Percentiles rank a stretch among this genome's conserved stretches.
phyloP scores from a whole-genome alignment of 92 coral and sea anemone species.

The Porites rus region DNA sequence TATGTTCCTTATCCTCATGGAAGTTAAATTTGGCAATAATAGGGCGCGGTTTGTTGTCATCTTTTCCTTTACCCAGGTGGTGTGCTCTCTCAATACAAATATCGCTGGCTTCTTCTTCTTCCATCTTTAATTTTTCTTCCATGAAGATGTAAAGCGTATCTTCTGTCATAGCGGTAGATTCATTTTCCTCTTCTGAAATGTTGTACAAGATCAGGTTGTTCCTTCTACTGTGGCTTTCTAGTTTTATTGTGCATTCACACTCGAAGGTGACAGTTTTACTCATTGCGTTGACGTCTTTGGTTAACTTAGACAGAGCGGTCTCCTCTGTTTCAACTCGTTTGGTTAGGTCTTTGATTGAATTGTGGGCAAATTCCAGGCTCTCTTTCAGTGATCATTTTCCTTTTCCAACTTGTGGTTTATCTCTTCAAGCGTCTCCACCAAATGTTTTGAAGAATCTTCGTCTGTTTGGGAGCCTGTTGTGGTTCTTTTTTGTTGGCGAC shows the following conservation, averaged over 20 bases:
- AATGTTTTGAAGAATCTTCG: not conserved
- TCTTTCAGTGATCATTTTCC: constrained; percentile 22
- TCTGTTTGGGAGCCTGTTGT: constrained; percentile 35
- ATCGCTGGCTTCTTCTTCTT: constrained; percentile 18
- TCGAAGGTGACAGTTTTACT: constrained; percentile 2
- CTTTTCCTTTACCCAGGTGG: constrained; percentile 17
- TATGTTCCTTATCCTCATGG: constrained; percentile 10
- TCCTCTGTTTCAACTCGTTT: not conserved
- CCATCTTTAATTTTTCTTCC: constrained; percentile 23
- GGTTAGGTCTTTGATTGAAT: constrained; percentile 16
- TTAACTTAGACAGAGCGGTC: not conserved
- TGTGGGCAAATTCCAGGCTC: constrained; percentile 38
- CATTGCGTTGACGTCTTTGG: constrained; percentile 13
- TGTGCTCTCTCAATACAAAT: constrained; percentile 40
- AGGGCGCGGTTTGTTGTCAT: constrained; percentile 22
- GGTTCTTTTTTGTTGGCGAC: constrained; percentile 4
- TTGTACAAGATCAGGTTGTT: constrained; percentile 33
- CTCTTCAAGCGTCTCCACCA: constrained; percentile 32
- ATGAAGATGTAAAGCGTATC: not conserved
- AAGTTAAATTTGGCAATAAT: constrained; percentile 31
- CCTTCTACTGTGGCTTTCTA: constrained; percentile 47
- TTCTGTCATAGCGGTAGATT: constrained; percentile 12
- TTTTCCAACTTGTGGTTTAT: constrained; percentile 36
- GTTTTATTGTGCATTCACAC: constrained; percentile 4
- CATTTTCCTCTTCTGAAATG: constrained; percentile 18